phyloP scores from a whole-genome alignment of 2,888 invertebrate genomes.

The Loripinus fragilis region DNA sequence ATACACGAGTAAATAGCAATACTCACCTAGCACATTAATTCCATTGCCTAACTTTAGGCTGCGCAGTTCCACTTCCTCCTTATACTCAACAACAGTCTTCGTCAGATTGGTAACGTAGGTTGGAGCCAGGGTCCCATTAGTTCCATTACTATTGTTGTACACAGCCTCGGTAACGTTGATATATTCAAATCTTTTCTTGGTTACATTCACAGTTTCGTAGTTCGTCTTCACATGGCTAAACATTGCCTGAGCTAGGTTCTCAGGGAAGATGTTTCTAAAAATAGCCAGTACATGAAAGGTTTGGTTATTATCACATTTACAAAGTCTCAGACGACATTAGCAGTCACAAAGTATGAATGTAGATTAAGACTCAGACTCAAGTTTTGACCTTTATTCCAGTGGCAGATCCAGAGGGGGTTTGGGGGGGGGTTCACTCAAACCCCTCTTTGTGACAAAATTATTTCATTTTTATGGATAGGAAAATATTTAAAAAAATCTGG shows the following conservation, averaged over 20 bases:
- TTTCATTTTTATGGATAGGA: too few relatives aligned
- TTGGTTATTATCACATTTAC: too few relatives aligned
- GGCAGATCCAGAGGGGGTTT: too few relatives aligned
- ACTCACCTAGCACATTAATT: conserved; percentile 87
- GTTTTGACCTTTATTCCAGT: too few relatives aligned
- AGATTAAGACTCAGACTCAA: too few relatives aligned
- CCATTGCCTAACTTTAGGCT: conserved; percentile 84
- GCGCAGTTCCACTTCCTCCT: conserved; percentile 52
- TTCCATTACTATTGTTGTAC: conserved; percentile 21
- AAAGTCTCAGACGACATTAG: too few relatives aligned
- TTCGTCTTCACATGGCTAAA: conserved; percentile 86
- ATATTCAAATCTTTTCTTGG: conserved; percentile 45
- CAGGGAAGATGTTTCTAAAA: conserved; percentile 87
- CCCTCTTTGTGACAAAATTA: too few relatives aligned
- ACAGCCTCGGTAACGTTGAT: conserved; percentile 14
- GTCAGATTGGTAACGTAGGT: conserved; percentile 59
- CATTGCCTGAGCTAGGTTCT: conserved; percentile 87
- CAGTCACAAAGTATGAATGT: too few relatives aligned
- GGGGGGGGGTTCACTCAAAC: too few relatives aligned
- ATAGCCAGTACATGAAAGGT: too few relatives aligned
- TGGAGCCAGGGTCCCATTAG: conserved; percentile 50
- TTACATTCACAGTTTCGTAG: conserved; percentile 77
- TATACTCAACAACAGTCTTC: conserved; percentile 58
- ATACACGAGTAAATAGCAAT: not conserved
- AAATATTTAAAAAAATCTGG: too few relatives aligned